These are phyloP conservation scores for Molorchus minor DNA, from an alignment of 2,888 invertebrate genomes.

Conservation along the genomic window DNA sequence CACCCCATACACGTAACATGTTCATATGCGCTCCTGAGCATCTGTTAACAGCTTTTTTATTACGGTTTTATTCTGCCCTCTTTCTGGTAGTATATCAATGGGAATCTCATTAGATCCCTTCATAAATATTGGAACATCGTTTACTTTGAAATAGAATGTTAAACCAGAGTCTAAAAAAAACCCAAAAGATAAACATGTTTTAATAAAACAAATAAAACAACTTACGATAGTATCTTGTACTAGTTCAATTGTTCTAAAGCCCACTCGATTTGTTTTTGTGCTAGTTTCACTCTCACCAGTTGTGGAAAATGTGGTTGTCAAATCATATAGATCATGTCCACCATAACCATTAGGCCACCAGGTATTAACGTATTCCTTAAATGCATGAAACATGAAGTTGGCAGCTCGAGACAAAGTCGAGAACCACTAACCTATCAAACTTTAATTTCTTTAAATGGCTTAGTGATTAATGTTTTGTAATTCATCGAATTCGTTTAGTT, in stretches of 20 bases:
- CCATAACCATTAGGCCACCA: conserved; percentile 99
- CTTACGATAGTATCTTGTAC: conserved; percentile 73
- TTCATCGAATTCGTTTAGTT: too few species aligned
- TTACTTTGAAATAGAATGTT: conserved; percentile 88
- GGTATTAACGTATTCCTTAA: conserved; percentile 62
- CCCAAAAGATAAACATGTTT: conserved; percentile 1
- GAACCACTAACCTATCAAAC: too few species aligned
- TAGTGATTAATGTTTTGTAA: too few species aligned
- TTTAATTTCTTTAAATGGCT: too few species aligned
- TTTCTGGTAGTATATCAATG: conserved; percentile 83
- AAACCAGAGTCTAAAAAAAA: conserved; percentile 65
- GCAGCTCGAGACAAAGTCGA: too few species aligned
- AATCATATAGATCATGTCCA: conserved; percentile 76
- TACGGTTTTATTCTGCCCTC: conserved; percentile 67
- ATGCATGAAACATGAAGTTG: too few species aligned
- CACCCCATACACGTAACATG: conserved; percentile 97
- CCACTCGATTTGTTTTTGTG: conserved; percentile 72
- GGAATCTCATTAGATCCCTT: conserved; percentile 97
- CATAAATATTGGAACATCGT: conserved; percentile 87
- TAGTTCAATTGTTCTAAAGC: conserved; percentile 87
- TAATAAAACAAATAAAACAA: conserved; percentile 3
- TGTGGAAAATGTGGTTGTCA: conserved; percentile 66
- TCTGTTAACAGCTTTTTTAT: conserved; percentile 74
- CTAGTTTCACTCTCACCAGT: conserved; percentile 51
- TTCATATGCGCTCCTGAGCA: conserved; percentile 86